Conservation (phyloP, 2,113 vertebrate species). For the Calypte anna region DNA sequence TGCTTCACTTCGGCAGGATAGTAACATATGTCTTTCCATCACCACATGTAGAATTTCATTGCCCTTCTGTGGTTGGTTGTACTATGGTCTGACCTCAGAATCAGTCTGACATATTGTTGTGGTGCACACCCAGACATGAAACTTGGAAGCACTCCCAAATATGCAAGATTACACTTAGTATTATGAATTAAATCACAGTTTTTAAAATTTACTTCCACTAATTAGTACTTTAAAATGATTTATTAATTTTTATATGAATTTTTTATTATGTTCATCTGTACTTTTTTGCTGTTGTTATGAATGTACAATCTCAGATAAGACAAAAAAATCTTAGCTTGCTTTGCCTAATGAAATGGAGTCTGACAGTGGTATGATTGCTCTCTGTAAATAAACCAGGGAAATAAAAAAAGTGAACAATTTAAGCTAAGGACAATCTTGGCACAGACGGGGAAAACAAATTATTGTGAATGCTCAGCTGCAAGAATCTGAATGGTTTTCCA, state of each 20-base stretch:
- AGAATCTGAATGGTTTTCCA: background rate
- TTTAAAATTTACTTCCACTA: background rate
- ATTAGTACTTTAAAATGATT: background rate
- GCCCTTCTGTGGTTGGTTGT: background rate
- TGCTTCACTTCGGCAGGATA: background rate
- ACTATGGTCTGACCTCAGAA: background rate
- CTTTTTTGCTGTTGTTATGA: background rate
- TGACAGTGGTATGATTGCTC: background rate
- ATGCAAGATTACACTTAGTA: background rate
- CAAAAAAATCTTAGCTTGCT: background rate
- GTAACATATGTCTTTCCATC: background rate
- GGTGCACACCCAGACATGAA: background rate
- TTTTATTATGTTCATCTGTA: background rate
- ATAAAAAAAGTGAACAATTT: background rate
- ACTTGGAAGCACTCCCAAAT: background rate
- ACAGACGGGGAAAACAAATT: background rate
- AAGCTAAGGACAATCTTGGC: background rate
- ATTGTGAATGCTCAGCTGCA: background rate
- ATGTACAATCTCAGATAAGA: background rate
- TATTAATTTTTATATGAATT: background rate
- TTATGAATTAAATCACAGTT: background rate
- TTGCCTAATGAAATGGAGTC: background rate
- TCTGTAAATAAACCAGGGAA: background rate
- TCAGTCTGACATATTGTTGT: background rate
- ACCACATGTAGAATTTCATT: background rate